Evolutionary conservation across 1,140 invertebrate species (phyloP), one percentile per base, ranked within the genome.

Genomic region (Cyrtorhinus lividipennis): DNA sequence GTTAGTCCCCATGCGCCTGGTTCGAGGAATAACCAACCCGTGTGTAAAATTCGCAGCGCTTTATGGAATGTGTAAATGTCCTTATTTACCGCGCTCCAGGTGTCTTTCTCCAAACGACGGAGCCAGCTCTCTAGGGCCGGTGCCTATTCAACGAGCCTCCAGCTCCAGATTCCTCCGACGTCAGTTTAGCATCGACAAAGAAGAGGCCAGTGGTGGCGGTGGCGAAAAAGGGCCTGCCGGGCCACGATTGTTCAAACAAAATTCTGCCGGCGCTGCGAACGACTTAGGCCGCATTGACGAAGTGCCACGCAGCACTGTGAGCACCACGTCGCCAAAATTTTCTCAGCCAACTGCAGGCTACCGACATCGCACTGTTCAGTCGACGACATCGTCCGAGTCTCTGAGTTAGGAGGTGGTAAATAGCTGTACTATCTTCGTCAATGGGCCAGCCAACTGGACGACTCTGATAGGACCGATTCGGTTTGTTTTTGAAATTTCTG

Each of bases 281-380:
- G 84, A 86, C 73, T 71, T 85, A 65, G 83, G 84, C 68, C 78
- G 82, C 67, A 86, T 86, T 66, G 83, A 85, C 70, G 84, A 86
- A 68, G 77, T 68, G 20, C 66, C 66, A 20, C 18, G 12, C 8
- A 20, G 5, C 20, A 5, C 48, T 12, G 56, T 13, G 2, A 38
- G 59, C 1, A 24, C 13, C 1, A 24, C 48, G 2, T 62, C 64
- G 1, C 64, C 48, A 20, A 56, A 62, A 38, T 62, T 62, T 18
- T 26, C 23, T n/a, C 53, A 45, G 15, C n/a, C n/a, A n/a, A 44
- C 58, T 24, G 8, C 48, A 15, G 59, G 59, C 24, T 65, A 65
- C 24, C 61, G 62, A 56, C 64, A 65, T 22, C n/a, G 64, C 13
- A 58, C 59, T 24, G 44, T 65, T 44, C 60, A 48, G 45, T 56